These are phyloP conservation scores for Poecilia picta DNA, from an alignment of 2,797 vertebrate genomes.

Conservation along the genomic window DNA sequence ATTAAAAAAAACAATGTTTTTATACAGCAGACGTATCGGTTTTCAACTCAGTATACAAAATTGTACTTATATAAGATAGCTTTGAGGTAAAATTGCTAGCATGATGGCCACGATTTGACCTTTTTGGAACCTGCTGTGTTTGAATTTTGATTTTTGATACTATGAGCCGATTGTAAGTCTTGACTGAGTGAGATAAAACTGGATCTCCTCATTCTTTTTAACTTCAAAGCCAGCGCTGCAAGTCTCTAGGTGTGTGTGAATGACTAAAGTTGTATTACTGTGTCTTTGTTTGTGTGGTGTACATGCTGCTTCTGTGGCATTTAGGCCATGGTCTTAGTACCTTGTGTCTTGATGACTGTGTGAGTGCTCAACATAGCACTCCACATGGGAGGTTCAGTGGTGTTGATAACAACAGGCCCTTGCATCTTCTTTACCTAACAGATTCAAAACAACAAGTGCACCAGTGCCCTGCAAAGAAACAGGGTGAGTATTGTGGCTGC, in stretches of 20 bases:
- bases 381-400: neutral
- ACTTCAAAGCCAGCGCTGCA: conserved; percentile 30
- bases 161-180: conserved; percentile 33
- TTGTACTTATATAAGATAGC: conserved; percentile 32
- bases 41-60: neutral
- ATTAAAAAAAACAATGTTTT: neutral
- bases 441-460: conserved; percentile 28
- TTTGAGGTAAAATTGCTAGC: conserved; percentile 31
- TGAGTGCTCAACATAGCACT: neutral
- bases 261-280: neutral
- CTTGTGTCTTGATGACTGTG: conserved; percentile 1
- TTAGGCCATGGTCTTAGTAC: conserved; percentile 24
- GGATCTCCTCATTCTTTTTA: conserved; percentile 19
- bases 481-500: conserved; percentile 3
- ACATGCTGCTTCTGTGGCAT: conserved; percentile 21
- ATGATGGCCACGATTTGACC: conserved; percentile 29
- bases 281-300: neutral
- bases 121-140: conserved; percentile 35
- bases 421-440: conserved; percentile 27
- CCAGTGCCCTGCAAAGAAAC: conserved; percentile 6
- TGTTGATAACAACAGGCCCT: conserved; percentile 29
- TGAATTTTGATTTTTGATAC: conserved; percentile 47
- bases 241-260: conserved; percentile 4
- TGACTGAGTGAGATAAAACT: conserved; percentile 39
- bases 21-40: neutral